Percentiles rank a stretch among this genome's conserved stretches.
phyloP scores from a whole-genome alignment of 2,888 invertebrate species.

The Brassicogethes aeneus region DNA sequence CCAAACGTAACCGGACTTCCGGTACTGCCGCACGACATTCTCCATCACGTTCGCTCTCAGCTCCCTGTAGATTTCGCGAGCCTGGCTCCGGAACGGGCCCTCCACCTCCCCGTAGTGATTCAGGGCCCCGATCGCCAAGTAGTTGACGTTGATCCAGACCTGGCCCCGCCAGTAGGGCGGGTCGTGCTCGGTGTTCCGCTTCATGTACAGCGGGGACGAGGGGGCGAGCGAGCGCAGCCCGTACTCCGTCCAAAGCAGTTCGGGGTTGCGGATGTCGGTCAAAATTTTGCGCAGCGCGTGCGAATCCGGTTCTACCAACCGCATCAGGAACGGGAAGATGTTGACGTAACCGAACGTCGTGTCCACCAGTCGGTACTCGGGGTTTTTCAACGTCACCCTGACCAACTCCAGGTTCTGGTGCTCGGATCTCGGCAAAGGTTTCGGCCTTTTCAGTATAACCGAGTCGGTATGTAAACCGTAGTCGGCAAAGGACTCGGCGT shows the following conservation, averaged over 20 bases:
- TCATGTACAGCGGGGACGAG: conserved; percentile 78
- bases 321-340: conserved; percentile 87
- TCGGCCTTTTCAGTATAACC: conserved; percentile 62
- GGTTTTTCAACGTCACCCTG: conserved; percentile 61
- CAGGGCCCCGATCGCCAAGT: conserved; percentile 75
- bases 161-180: conserved; percentile 98
- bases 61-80: conserved; percentile 54
- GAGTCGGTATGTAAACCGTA: conserved; percentile 90
- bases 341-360: conserved; percentile 89
- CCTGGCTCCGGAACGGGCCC: conserved; percentile 61
- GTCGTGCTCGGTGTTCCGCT: conserved; percentile 92
- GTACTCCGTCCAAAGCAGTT: conserved; percentile 77
- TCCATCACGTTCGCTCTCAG: conserved; percentile 73
- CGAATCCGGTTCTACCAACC: conserved; percentile 74
- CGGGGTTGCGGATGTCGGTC: conserved; percentile 67
- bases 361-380: conserved; percentile 70
- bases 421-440: conserved; percentile 45
- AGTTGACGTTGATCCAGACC: conserved; percentile 98
- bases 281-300: conserved; percentile 72
- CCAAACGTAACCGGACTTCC: conserved; percentile 88
- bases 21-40: conserved; percentile 78
- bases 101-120: conserved; percentile 64
- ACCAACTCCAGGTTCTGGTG: conserved; percentile 51
- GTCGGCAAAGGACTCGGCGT: conserved; percentile 75
- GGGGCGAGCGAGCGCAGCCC: conserved; percentile 85